Evolutionary conservation across 2,113 vertebrate genomes (phyloP).

Genomic region (Spheniscus mendiculus): DNA sequence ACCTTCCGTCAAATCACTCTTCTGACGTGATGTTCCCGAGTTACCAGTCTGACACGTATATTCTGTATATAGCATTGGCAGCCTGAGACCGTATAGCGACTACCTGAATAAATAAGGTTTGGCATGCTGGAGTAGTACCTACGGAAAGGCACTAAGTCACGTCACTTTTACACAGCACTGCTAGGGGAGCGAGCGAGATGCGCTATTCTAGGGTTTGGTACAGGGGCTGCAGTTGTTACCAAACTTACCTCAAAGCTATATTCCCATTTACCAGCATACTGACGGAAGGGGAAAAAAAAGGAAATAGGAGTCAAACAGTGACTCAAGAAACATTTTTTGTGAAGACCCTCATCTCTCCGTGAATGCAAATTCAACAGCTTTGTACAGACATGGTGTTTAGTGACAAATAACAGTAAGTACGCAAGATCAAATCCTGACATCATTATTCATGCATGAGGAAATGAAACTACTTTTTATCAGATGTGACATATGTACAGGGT

Average conservation of each 20-base stretch:
- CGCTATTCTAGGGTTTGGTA: background rate
- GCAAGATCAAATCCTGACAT: background rate
- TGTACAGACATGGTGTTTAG: accelerated
- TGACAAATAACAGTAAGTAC: accelerated
- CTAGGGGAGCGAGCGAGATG: background rate
- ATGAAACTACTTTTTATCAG: background rate
- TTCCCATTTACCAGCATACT: conserved; percentile 95
- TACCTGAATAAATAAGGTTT: background rate
- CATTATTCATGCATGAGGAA: accelerated
- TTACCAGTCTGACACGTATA: background rate
- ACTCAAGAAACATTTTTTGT: background rate
- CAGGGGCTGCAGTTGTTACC: background rate
- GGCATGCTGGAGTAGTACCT: background rate
- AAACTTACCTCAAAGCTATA: conserved; percentile 94
- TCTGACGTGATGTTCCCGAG: background rate
- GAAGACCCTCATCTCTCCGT: background rate
- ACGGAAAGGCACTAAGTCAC: background rate
- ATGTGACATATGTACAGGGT: background rate
- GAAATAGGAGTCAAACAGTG: background rate
- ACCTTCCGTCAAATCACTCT: background rate
- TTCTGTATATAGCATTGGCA: background rate
- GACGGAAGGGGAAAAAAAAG: conserved; percentile 8
- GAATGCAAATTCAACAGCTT: background rate
- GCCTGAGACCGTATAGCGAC: background rate
- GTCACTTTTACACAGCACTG: background rate